A percentile compares a stretch with the other conserved stretches of the same genome.
Conservation (phyloP, 2,113 vertebrate species). For the Tiliqua scincoides region DNA sequence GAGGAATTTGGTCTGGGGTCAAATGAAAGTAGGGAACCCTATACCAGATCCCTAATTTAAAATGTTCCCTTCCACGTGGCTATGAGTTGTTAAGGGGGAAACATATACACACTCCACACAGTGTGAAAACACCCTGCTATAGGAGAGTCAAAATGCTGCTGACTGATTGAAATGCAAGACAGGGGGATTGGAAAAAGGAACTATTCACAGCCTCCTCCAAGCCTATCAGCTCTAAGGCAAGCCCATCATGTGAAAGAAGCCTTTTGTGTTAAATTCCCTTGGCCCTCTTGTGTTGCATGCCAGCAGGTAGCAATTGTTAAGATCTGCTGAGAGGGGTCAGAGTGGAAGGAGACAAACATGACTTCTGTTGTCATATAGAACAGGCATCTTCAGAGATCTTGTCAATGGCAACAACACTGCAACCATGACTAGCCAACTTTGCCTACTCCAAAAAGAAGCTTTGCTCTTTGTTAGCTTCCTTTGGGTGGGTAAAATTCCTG, state of each 20-base stretch:
- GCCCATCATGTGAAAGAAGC: slow-evolving; percentile 29
- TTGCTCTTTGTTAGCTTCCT: slow-evolving; percentile 11
- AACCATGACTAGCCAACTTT: neutral
- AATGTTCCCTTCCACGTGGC: neutral
- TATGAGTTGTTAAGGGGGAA: neutral
- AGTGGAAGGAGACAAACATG: slow-evolving; percentile 14
- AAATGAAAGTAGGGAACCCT: too few relatives aligned
- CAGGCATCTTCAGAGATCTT: neutral
- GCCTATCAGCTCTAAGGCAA: slow-evolving; percentile 14
- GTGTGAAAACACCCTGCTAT: neutral
- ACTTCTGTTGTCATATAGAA: slow-evolving; percentile 3
- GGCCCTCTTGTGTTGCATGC: slow-evolving; percentile 11
- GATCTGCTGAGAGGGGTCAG: neutral
- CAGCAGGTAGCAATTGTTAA: slow-evolving; percentile 33
- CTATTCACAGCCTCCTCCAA: slow-evolving; percentile 22
- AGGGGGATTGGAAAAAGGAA: neutral
- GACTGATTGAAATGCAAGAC: slow-evolving; percentile 38
- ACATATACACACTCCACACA: neutral
- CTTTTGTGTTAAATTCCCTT: slow-evolving; percentile 15
- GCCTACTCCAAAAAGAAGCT: neutral
- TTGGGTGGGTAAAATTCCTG: neutral
- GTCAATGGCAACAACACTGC: neutral
- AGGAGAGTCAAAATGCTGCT: slow-evolving; percentile 11
- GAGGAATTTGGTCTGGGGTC: too few relatives aligned
- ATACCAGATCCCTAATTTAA: too few relatives aligned